Base-by-base conservation (phyloP, 2,113 vertebrate genomes). In the Petrocephalus microphthalmus region DNA sequence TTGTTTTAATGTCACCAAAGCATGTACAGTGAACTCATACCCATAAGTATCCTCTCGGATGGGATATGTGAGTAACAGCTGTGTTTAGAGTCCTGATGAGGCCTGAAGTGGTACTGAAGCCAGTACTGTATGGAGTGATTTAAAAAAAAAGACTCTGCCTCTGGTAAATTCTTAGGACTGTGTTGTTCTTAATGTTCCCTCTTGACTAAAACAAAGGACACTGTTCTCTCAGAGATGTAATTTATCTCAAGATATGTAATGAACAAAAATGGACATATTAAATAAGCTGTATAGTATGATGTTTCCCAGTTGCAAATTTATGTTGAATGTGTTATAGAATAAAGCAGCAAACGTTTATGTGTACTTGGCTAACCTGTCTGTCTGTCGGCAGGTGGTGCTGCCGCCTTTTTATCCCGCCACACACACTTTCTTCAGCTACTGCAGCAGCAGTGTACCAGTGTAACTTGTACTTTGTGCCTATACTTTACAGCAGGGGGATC, bases 271-370 rank as follows among this genome's bases (percentile, higher is more conserved):
- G 95, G 96, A 96, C 95, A 94, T 94, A 94, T 88, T 82, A 25
- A 88, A 88, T 78, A 54, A 60, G 29, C 29, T 33, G 93, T 93
- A 91, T 90, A 88, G 89, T 91, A 60, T 87, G 53, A 54, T 89
- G 90, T 91, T 88, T 89, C 64, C 87, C 92, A 91, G 90, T 92
- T 91, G 2, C 93, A 91, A 91, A 94, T 95, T 96, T 97, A 95
- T 96, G 95, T 96, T 95, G 94, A 94, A 92, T 93, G 96, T 96
- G 94, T 96, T 85, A 95, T 96, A 96, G 94, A 97, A 96, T 97
- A 96, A 97, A 97, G 91, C 91, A 87, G 91, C 88, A 93, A 90
- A 90, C 89, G 19, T 89, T 22, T 83, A 42, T 88, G 42, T 91
- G 89, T 29, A 22, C 89, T 89, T 86, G 45, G 67, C 57, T 25